A percentile compares a stretch with the other conserved stretches of the same genome.
phyloP scores from a whole-genome alignment of 2,113 vertebrate genomes.

The Phalacrocorax carbo region DNA sequence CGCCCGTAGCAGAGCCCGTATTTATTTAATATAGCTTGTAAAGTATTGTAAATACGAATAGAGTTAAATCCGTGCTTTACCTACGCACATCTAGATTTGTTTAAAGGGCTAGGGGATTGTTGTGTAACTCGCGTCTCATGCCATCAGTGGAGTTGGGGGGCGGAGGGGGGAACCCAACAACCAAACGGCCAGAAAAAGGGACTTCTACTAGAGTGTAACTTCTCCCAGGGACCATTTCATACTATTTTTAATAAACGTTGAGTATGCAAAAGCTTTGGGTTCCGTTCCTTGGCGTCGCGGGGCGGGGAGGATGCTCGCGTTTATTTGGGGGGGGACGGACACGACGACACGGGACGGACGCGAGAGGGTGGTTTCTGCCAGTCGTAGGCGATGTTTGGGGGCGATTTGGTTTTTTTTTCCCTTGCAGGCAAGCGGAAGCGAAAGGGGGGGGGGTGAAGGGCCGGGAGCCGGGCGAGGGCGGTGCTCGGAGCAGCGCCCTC shows the following conservation, averaged over 20 bases:
- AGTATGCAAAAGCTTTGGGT: not conserved
- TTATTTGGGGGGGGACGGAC: no score
- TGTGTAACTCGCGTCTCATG: not conserved
- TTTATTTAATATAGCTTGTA: slow-evolving; percentile 82
- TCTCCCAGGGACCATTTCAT: slow-evolving; percentile 37
- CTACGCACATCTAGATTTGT: not conserved
- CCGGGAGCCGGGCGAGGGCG: not conserved
- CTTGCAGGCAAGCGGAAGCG: not conserved
- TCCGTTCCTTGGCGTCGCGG: not conserved
- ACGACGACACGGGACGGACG: no score
- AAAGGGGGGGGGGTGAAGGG: not conserved
- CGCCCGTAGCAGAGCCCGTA: slow-evolving; percentile 47
- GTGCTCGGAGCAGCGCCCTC: no score
- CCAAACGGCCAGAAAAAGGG: not conserved
- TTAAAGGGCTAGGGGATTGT: not conserved
- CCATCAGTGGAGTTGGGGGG: not conserved
- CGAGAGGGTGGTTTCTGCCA: not conserved
- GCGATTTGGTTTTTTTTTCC: accelerated
- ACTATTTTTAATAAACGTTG: slow-evolving; percentile 48
- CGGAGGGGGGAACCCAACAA: no score
- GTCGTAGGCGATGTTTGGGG: not conserved
- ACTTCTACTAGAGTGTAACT: not conserved
- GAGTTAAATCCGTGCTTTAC: slow-evolving; percentile 38
- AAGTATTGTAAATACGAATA: slow-evolving; percentile 72
- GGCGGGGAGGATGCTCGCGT: no score